These are phyloP conservation scores for Brachionus manjavacas DNA, from an alignment of 1,140 invertebrate species.

Conservation along the genomic window DNA sequence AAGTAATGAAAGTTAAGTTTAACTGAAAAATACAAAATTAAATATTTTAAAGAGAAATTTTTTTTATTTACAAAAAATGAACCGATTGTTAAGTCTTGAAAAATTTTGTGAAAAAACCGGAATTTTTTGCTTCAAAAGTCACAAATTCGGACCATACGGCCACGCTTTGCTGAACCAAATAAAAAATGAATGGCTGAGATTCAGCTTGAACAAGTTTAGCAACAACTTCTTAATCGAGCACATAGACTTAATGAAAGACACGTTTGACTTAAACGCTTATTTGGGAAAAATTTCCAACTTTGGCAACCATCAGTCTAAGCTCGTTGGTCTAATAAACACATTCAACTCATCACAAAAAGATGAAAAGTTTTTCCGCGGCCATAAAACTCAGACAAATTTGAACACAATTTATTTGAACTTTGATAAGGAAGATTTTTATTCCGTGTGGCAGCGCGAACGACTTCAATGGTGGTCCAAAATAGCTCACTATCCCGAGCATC, in stretches of 20 bases:
- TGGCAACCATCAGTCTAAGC: not conserved
- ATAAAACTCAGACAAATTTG: not conserved
- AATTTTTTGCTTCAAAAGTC: not conserved
- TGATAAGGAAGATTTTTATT: not conserved
- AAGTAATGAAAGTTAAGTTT: conserved; percentile 7
- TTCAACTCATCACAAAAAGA: not conserved
- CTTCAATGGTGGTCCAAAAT: conserved; percentile 34
- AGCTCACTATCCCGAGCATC: conserved; percentile 3
- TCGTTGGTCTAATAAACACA: not conserved
- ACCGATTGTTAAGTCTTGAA: not conserved
- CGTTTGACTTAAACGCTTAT: not conserved
- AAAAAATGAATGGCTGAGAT: conserved; percentile 33
- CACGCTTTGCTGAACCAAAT: conserved; percentile 5
- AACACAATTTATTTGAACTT: not conserved
- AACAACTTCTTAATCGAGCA: not conserved
- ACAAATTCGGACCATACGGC: conserved; percentile 2
- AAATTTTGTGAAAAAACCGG: conserved; percentile 16
- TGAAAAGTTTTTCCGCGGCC: not conserved
- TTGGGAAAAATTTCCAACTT: not conserved
- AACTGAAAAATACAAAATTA: not conserved
- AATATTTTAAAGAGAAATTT: not conserved
- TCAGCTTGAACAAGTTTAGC: not conserved
- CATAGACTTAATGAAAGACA: not conserved
- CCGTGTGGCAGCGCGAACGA: not conserved
- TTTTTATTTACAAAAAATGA: conserved; percentile 2